Evolutionary conservation across 1,140 invertebrate species (phyloP).

Genomic region (Pygmarrhopalites habei): DNA sequence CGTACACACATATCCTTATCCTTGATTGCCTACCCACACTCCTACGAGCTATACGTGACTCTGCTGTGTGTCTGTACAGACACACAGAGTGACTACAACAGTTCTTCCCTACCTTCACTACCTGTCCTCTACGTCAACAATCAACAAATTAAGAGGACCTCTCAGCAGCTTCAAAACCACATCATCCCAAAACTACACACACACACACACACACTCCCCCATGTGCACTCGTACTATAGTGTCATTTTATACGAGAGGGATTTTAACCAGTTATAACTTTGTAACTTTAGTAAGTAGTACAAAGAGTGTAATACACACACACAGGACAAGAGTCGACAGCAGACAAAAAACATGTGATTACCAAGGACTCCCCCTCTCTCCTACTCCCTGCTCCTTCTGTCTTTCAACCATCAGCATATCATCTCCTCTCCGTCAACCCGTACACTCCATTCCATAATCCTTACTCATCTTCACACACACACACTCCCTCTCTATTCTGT

Average conservation of each 20-base stretch:
- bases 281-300: too few relatives aligned
- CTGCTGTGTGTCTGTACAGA: too few relatives aligned
- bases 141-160: slow-evolving; percentile 33
- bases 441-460: too few relatives aligned
- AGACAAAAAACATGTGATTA: not conserved
- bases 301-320: too few relatives aligned
- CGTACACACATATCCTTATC: not conserved
- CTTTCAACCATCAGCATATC: slow-evolving; percentile 1
- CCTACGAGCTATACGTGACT: slow-evolving; percentile 22
- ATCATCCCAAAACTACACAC: slow-evolving; percentile 5
- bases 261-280: too few relatives aligned
- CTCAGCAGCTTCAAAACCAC: slow-evolving; percentile 21
- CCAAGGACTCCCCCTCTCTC: not conserved
- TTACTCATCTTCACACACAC: too few relatives aligned
- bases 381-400: not conserved
- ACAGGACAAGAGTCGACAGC: too few relatives aligned
- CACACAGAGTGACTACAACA: not conserved
- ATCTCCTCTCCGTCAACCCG: slow-evolving; percentile 2
- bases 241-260: too few relatives aligned
- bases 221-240: too few relatives aligned
- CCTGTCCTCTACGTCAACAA: slow-evolving; percentile 29
- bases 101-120: slow-evolving; percentile 6
- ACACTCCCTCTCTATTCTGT: too few relatives aligned
- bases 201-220: too few relatives aligned
- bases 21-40: slow-evolving; percentile 21